These are phyloP conservation scores for Beaufortia kweichowensis DNA, from an alignment of 2,113 vertebrate species.

Conservation along the genomic window DNA sequence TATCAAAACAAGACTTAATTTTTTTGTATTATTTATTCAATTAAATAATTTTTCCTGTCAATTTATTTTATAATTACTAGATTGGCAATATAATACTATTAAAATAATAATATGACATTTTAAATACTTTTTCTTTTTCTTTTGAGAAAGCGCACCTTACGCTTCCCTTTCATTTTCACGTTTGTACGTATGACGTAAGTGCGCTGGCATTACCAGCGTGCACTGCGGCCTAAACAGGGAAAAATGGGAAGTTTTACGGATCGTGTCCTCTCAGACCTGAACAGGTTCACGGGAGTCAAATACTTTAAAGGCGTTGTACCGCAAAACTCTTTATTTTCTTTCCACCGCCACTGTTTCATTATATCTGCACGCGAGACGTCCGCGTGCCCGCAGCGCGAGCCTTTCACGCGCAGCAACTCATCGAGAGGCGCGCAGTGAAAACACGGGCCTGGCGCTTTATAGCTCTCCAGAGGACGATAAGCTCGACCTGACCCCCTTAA, in stretches of 20 bases:
- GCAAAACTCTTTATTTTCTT: slow-evolving; percentile 59
- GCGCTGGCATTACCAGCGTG: slow-evolving; percentile 58
- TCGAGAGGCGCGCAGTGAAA: slow-evolving; percentile 66
- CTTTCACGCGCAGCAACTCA: slow-evolving; percentile 69
- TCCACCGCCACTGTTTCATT: slow-evolving; percentile 39
- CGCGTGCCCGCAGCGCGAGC: slow-evolving; percentile 60
- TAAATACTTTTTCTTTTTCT: no score
- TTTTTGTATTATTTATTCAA: no score
- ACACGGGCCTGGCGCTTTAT: slow-evolving; percentile 62
- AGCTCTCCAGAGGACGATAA: slow-evolving; percentile 60
- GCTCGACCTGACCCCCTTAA: slow-evolving; percentile 47
- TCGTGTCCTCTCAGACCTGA: slow-evolving; percentile 65
- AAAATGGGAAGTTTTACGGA: slow-evolving; percentile 66
- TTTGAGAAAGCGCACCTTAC: no score
- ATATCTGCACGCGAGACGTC: slow-evolving; percentile 65
- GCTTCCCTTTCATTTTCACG: not conserved
- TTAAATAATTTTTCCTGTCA: no score
- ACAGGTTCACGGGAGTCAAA: slow-evolving; percentile 67
- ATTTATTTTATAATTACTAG: no score
- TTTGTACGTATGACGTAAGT: slow-evolving; percentile 55
- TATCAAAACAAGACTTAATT: no score
- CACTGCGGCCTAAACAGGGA: slow-evolving; percentile 57
- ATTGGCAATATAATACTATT: no score
- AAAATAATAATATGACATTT: no score
- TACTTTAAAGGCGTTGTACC: slow-evolving; percentile 64